These are phyloP conservation scores for Lithosia quadra DNA, from an alignment of 2,888 invertebrate species.

Conservation along the genomic window DNA sequence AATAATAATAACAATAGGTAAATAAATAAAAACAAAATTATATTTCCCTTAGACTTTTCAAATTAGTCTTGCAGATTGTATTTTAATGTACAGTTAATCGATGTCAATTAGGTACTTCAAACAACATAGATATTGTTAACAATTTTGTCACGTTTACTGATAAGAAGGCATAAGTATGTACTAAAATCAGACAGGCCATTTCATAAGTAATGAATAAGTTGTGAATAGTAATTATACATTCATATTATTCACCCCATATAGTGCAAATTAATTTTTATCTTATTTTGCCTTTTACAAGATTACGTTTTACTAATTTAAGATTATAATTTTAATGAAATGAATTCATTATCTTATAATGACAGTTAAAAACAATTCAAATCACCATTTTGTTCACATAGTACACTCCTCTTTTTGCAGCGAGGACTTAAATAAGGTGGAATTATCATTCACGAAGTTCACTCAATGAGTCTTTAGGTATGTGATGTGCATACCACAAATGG, in stretches of 20 bases:
- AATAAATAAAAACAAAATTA: background rate
- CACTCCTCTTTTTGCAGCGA: no score
- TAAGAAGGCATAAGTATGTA: background rate
- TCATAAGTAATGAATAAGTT: background rate
- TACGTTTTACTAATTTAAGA: no score
- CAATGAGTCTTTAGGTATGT: no score
- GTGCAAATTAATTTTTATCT: no score
- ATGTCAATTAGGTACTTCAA: background rate
- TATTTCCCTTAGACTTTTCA: background rate
- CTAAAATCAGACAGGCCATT: background rate
- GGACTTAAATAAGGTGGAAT: no score
- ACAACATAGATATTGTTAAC: background rate
- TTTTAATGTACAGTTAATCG: constrained; percentile 5
- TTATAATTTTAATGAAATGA: no score
- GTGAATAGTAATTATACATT: background rate
- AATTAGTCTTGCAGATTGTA: background rate
- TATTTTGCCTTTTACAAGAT: background rate
- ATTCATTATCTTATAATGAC: background rate
- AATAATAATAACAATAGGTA: background rate
- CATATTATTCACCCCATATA: background rate
- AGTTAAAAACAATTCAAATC: background rate
- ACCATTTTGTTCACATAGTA: no score
- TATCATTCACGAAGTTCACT: no score
- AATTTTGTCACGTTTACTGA: background rate
- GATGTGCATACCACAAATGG: no score